Conservation (phyloP, 2,113 vertebrate genomes). For the Isurus oxyrinchus region DNA sequence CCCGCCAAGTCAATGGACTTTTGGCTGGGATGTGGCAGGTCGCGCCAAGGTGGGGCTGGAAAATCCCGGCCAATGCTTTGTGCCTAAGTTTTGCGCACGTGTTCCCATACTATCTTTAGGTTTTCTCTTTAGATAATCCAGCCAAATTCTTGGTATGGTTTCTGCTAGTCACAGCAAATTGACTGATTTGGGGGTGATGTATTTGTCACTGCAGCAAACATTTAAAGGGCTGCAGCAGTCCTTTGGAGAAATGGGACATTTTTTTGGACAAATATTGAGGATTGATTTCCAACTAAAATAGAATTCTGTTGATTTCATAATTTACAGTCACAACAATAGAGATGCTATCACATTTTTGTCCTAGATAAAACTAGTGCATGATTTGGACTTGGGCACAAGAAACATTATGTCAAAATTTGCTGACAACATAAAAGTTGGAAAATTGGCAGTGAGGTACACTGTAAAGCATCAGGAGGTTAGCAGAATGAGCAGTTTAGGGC, state of each 20-base stretch:
- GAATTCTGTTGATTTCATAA: not conserved
- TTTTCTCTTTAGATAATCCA: not conserved
- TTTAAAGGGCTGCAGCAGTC: not conserved
- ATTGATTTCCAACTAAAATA: not conserved
- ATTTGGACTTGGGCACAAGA: not conserved
- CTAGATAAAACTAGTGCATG: not conserved
- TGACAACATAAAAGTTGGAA: too few species aligned
- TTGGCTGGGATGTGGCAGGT: too few species aligned
- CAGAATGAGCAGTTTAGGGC: too few species aligned
- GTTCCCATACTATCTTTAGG: not conserved
- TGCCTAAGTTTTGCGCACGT: not conserved
- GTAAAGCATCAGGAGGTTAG: too few species aligned
- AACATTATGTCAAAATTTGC: not conserved
- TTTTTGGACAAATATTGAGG: not conserved
- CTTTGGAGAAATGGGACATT: not conserved
- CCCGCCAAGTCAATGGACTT: too few species aligned
- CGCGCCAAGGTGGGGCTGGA: too few species aligned
- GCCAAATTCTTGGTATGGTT: not conserved
- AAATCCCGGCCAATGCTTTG: too few species aligned
- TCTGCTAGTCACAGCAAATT: not conserved
- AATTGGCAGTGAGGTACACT: not conserved
- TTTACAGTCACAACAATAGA: not conserved
- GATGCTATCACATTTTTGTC: not conserved
- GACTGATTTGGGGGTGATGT: not conserved
- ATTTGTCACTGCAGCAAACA: not conserved